A percentile compares a stretch with the other conserved stretches of the same genome.
Conservation (phyloP, 2,113 vertebrate genomes). For the Saguinus imperator region DNA sequence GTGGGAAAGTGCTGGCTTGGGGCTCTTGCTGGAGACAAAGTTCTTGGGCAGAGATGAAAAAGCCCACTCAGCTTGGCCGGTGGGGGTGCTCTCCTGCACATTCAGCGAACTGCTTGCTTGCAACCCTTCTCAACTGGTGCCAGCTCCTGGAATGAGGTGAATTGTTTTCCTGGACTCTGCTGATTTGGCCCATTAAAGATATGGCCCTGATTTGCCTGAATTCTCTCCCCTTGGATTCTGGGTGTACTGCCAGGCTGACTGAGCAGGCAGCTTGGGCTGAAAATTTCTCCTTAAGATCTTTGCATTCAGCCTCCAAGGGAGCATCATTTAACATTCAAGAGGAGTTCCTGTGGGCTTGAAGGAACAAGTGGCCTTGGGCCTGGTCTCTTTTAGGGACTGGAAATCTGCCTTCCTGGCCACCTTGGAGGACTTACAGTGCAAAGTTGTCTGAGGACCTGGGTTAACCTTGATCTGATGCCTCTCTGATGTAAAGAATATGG, state of each 20-base stretch:
- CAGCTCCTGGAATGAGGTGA: slow-evolving; percentile 20
- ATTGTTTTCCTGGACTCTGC: slow-evolving; percentile 31
- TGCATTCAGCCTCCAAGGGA: slow-evolving; percentile 4
- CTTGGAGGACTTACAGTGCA: not conserved
- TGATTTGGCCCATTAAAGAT: slow-evolving; percentile 9
- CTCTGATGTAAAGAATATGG: not conserved
- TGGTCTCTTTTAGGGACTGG: not conserved
- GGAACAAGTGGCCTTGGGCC: not conserved
- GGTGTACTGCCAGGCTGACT: slow-evolving; percentile 67
- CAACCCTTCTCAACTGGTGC: not conserved
- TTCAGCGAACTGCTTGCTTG: not conserved
- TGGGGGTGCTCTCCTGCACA: not conserved
- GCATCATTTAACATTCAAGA: slow-evolving; percentile 61
- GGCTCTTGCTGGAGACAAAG: not conserved
- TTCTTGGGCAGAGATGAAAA: not conserved
- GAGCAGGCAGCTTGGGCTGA: slow-evolving; percentile 12
- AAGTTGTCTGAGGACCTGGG: not conserved
- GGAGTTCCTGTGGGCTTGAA: not conserved
- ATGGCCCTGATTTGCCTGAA: not conserved
- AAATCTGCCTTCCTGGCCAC: not conserved
- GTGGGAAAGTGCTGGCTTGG: not conserved
- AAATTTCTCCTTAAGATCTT: not conserved
- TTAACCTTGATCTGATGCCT: not conserved
- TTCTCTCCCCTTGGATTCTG: slow-evolving; percentile 55
- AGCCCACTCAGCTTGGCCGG: not conserved